These are phyloP conservation scores for Hyaena hyaena DNA, from an alignment of 2,113 vertebrate genomes.

Conservation along the genomic window DNA sequence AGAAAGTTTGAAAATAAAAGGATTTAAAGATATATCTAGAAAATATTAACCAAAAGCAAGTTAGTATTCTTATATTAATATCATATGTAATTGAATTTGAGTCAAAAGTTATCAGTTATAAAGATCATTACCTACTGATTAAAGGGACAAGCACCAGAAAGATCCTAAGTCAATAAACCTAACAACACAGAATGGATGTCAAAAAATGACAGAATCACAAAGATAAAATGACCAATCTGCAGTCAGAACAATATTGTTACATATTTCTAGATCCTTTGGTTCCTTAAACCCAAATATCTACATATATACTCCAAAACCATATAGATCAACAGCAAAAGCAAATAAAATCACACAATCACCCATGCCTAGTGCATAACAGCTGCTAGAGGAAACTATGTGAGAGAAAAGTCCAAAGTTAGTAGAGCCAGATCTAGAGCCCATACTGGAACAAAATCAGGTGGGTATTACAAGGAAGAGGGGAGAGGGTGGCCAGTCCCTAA, in stretches of 20 bases:
- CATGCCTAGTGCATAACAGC: neutral
- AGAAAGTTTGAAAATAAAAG: neutral
- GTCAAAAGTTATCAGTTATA: neutral
- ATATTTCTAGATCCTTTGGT: neutral
- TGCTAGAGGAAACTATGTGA: neutral
- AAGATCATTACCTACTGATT: neutral
- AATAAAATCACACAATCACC: neutral
- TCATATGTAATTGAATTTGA: neutral
- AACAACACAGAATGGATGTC: neutral
- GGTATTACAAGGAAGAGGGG: neutral
- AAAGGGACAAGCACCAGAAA: slow-evolving; percentile 28
- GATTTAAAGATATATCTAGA: neutral
- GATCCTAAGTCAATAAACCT: neutral
- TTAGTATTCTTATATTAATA: slow-evolving; percentile 16
- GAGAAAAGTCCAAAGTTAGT: neutral
- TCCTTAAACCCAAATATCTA: neutral
- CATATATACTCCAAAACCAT: neutral
- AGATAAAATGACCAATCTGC: neutral
- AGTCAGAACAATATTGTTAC: neutral
- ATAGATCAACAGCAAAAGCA: neutral
- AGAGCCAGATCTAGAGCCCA: neutral
- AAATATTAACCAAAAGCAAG: slow-evolving; percentile 23
- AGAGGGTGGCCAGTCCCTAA: neutral
- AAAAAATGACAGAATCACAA: slow-evolving; percentile 16
- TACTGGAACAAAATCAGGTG: neutral